Conservation (phyloP, 2,888 invertebrate species). For the Brachycybe producta region DNA sequence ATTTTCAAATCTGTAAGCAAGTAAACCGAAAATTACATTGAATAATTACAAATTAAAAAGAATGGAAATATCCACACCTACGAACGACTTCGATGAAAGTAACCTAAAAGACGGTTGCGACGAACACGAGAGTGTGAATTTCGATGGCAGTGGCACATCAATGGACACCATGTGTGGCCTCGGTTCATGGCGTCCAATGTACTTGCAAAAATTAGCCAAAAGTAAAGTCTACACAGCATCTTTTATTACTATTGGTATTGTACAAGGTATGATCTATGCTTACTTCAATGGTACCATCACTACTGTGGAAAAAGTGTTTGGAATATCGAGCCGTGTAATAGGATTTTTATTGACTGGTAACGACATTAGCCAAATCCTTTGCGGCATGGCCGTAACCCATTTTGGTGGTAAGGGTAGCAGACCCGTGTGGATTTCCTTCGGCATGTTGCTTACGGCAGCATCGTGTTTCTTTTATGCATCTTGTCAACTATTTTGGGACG, state of each 20-base stretch:
- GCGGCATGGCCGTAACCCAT: slow-evolving; percentile 52
- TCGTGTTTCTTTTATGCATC: slow-evolving; percentile 51
- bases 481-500: not conserved
- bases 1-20: too few relatives aligned
- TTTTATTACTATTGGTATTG: slow-evolving; percentile 5
- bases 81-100: too few relatives aligned
- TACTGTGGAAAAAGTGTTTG: slow-evolving; percentile 18
- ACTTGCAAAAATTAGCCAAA: slow-evolving; percentile 16
- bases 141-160: too few relatives aligned
- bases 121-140: too few relatives aligned
- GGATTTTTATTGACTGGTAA: slow-evolving; percentile 58
- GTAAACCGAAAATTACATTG: too few relatives aligned
- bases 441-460: slow-evolving; percentile 48
- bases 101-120: too few relatives aligned
- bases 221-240: slow-evolving; percentile 10
- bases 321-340: slow-evolving; percentile 28
- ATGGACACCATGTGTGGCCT: slow-evolving; percentile 19
- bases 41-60: too few relatives aligned
- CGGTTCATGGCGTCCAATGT: slow-evolving; percentile 13
- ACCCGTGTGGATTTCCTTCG: slow-evolving; percentile 58
- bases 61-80: too few relatives aligned
- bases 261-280: slow-evolving; percentile 18
- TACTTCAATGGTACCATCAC: slow-evolving; percentile 16
- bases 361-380: slow-evolving; percentile 55
- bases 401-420: slow-evolving; percentile 57